Conservation (phyloP, 2,113 vertebrate genomes). For the Ahaetulla prasina region DNA sequence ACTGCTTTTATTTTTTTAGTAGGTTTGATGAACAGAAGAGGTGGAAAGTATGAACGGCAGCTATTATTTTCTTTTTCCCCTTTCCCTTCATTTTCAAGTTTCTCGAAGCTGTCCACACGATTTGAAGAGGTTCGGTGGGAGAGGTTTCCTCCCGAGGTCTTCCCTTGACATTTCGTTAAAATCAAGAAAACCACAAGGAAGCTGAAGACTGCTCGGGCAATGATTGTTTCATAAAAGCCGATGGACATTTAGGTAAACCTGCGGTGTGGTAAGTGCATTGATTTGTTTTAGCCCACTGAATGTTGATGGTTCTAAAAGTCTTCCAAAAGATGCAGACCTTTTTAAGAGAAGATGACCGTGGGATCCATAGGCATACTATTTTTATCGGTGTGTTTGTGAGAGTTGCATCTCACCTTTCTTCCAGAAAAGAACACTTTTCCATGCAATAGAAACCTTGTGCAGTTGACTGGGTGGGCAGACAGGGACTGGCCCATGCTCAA, state of each 20-base stretch:
- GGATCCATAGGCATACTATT: not conserved
- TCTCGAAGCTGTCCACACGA: not conserved
- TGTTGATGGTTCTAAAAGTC: not conserved
- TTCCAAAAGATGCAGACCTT: not conserved
- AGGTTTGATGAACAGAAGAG: not conserved
- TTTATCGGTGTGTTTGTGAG: not conserved
- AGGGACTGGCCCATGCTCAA: not conserved
- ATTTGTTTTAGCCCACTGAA: not conserved
- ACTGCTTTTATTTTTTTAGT: not conserved
- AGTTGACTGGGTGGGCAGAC: not conserved
- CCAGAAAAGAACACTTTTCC: not conserved
- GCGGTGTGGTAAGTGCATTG: not conserved
- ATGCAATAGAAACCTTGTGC: not conserved
- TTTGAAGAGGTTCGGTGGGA: not conserved
- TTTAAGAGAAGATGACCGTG: not conserved
- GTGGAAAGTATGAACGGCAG: not conserved
- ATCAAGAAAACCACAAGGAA: not conserved
- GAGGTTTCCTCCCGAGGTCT: not conserved
- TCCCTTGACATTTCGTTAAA: not conserved
- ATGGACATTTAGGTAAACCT: not conserved
- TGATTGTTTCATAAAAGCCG: not conserved
- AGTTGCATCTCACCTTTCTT: not conserved
- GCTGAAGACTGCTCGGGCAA: not conserved
- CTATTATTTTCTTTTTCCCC: not conserved
- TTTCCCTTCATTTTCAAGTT: not conserved